phyloP scores from a whole-genome alignment of 2,888 invertebrate species.

The Scaptodrosophila latifasciaeformis region DNA sequence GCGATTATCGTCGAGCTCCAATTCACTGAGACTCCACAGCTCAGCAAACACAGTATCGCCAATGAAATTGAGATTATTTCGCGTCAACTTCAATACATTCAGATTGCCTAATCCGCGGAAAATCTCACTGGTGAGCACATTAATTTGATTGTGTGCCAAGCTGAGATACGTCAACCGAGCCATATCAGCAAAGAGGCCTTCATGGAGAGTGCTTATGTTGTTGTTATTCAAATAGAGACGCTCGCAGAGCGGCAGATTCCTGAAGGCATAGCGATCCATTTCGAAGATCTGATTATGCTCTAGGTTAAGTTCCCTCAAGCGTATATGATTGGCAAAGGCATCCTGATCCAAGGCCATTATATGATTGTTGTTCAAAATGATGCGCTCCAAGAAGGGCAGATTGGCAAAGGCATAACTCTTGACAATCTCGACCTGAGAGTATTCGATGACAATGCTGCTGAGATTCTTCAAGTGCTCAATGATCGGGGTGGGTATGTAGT shows the following conservation, averaged over 20 bases:
- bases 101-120: slow-evolving; percentile 86
- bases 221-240: slow-evolving; percentile 90
- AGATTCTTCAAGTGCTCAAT: slow-evolving; percentile 81
- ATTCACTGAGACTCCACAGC: slow-evolving; percentile 83
- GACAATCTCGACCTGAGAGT: slow-evolving; percentile 83
- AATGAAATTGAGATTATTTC: slow-evolving; percentile 85
- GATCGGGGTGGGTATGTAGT: slow-evolving; percentile 83
- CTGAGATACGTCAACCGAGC: slow-evolving; percentile 86
- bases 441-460: slow-evolving; percentile 82
- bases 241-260: slow-evolving; percentile 82
- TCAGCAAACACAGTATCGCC: slow-evolving; percentile 88
- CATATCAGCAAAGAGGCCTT: slow-evolving; percentile 86
- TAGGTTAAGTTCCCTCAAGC: slow-evolving; percentile 81
- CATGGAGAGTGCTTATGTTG: slow-evolving; percentile 87
- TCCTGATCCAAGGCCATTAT: slow-evolving; percentile 82
- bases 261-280: slow-evolving; percentile 83
- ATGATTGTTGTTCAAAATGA: slow-evolving; percentile 82
- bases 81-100: slow-evolving; percentile 83
- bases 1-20: slow-evolving; percentile 82
- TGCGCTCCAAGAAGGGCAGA: slow-evolving; percentile 81
- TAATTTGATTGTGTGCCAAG: slow-evolving; percentile 85
- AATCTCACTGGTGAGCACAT: slow-evolving; percentile 84
- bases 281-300: slow-evolving; percentile 86
- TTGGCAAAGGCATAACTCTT: slow-evolving; percentile 85
- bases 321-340: slow-evolving; percentile 84